These are phyloP conservation scores for Stratiomys singularior DNA, from an alignment of 2,888 invertebrate species.

Conservation along the genomic window DNA sequence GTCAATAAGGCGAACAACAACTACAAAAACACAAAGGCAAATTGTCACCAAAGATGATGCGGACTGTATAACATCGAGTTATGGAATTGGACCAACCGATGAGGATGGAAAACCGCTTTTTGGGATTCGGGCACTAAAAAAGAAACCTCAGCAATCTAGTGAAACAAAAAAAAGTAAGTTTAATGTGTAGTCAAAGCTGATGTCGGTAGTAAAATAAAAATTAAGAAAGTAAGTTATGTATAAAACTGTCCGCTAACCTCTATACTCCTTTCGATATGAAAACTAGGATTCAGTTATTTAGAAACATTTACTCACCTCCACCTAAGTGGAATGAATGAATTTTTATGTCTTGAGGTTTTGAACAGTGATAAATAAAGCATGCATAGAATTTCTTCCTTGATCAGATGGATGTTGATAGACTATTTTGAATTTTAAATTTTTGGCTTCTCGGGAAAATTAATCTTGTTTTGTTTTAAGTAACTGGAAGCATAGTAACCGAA, in stretches of 20 bases:
- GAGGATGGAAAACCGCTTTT: slow-evolving; percentile 82
- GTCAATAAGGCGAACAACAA: slow-evolving; percentile 64
- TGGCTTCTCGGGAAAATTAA: too few relatives aligned
- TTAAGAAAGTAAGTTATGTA: too few relatives aligned
- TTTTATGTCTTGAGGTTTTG: too few relatives aligned
- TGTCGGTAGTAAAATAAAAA: neutral
- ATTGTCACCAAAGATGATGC: slow-evolving; percentile 61
- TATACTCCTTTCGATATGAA: too few relatives aligned
- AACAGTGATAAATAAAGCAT: too few relatives aligned
- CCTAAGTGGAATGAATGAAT: too few relatives aligned
- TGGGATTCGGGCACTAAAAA: slow-evolving; percentile 78
- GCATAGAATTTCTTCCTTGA: too few relatives aligned
- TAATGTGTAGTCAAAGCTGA: neutral
- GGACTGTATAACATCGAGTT: slow-evolving; percentile 81
- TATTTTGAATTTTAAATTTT: too few relatives aligned
- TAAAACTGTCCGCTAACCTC: too few relatives aligned
- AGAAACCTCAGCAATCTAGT: slow-evolving; percentile 70
- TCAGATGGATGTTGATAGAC: too few relatives aligned
- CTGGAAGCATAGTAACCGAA: slow-evolving; percentile 76
- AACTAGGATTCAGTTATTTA: too few relatives aligned
- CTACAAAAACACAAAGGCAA: slow-evolving; percentile 58
- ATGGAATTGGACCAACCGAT: slow-evolving; percentile 85
- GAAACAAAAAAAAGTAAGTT: slow-evolving; percentile 73
- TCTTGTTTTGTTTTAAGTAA: slow-evolving; percentile 67
- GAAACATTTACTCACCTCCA: too few relatives aligned